These are phyloP conservation scores for Tenrec ecaudatus DNA, from an alignment of 2,113 vertebrate species.

Conservation along the genomic window DNA sequence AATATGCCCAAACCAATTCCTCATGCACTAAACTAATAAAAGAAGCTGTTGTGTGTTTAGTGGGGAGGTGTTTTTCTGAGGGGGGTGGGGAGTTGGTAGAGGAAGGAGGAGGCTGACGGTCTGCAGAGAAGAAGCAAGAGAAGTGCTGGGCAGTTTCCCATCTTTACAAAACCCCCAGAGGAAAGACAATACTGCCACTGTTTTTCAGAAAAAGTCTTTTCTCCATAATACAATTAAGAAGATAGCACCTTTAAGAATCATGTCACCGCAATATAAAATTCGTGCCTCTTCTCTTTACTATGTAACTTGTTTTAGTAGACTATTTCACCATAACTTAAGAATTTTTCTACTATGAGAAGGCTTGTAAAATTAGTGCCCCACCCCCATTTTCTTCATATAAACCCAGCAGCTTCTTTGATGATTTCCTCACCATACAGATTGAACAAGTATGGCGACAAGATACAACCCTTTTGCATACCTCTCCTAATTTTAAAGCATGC, in stretches of 20 bases:
- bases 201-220: neutral
- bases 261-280: neutral
- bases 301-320: neutral
- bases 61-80: neutral
- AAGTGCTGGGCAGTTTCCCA: neutral
- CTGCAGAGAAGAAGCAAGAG: neutral
- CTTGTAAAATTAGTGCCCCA: neutral
- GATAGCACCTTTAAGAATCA: neutral
- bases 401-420: too few species aligned
- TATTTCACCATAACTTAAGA: neutral
- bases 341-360: conserved; percentile 22
- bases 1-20: neutral
- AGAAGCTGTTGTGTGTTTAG: conserved; percentile 16
- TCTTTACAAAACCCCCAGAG: neutral
- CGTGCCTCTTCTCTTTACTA: neutral
- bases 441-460: too few species aligned
- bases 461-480: too few species aligned
- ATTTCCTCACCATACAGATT: too few species aligned
- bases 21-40: conserved; percentile 11
- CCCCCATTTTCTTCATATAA: neutral
- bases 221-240: neutral
- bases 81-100: neutral
- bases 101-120: neutral
- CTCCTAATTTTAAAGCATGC: too few species aligned
- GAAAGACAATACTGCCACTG: neutral